Percentiles rank a stretch among this genome's conserved stretches.
These are phyloP conservation scores for Torymus auratus DNA, from an alignment of 2,888 invertebrate species.

Conservation along the genomic window DNA sequence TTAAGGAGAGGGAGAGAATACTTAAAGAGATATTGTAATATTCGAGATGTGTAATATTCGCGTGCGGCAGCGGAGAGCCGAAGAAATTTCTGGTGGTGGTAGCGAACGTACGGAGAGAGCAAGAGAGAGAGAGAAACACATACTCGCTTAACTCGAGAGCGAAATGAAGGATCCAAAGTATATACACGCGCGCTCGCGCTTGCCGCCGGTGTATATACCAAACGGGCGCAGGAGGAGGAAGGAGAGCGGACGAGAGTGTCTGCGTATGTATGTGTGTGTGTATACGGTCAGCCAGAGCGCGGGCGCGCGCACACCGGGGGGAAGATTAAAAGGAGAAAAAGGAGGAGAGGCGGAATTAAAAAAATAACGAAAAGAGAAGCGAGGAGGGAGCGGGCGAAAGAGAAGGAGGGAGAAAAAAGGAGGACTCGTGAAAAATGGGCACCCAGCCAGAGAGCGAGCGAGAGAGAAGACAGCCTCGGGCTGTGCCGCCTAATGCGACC, in stretches of 20 bases:
- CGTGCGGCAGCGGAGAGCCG: too few species aligned
- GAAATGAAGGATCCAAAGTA: constrained; percentile 53
- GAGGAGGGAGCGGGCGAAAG: constrained; percentile 63
- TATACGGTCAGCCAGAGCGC: constrained; percentile 35
- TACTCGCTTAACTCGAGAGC: constrained; percentile 35
- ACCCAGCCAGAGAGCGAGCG: constrained; percentile 71
- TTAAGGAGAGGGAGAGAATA: too few species aligned
- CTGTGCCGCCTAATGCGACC: constrained; percentile 71
- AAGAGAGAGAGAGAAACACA: constrained; percentile 6
- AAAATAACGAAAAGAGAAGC: constrained; percentile 59
- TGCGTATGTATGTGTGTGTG: background rate
- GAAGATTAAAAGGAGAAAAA: constrained; percentile 70
- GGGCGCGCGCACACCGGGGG: constrained; percentile 19
- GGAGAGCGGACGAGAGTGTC: too few species aligned
- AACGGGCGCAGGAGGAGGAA: constrained; percentile 25
- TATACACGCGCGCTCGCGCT: too few species aligned
- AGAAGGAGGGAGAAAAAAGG: constrained; percentile 60
- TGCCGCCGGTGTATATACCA: constrained; percentile 1
- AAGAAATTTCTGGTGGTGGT: too few species aligned
- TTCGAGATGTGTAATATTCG: too few species aligned
- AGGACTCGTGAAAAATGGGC: constrained; percentile 73
- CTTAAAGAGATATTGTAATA: too few species aligned
- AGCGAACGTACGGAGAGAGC: too few species aligned
- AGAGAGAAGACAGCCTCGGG: constrained; percentile 72
- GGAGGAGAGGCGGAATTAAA: constrained; percentile 66